Evolutionary conservation across 2,888 invertebrate species (phyloP).

Genomic region (Morpho helenor): DNA sequence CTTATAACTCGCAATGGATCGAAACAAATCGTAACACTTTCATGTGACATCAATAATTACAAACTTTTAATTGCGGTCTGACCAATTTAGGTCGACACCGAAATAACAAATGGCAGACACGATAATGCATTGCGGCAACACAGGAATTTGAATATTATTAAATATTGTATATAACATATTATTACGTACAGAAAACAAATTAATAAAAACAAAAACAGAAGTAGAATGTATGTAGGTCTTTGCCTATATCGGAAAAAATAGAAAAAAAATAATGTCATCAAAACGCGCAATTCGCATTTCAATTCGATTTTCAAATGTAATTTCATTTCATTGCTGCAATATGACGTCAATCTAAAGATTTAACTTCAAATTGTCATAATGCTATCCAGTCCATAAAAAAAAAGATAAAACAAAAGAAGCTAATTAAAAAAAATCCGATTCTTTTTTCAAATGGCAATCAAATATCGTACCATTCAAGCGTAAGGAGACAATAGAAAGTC

Average conservation of each 20-base stretch:
- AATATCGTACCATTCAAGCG: constrained; percentile 12
- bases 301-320: too few species aligned
- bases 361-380: background rate
- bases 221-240: too few species aligned
- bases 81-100: constrained; percentile 11
- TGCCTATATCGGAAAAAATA: too few species aligned
- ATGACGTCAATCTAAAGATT: too few species aligned
- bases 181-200: too few species aligned
- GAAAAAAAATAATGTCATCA: too few species aligned
- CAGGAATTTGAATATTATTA: background rate
- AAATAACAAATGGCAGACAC: background rate
- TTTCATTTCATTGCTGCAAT: too few species aligned
- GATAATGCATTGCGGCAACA: too few species aligned
- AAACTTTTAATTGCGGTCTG: constrained; percentile 10
- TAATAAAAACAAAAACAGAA: too few species aligned
- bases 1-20: background rate
- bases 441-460: constrained; percentile 19
- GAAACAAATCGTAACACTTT: constrained; percentile 6
- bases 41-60: constrained; percentile 1
- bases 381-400: background rate
- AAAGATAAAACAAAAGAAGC: background rate
- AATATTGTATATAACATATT: background rate
- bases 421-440: constrained; percentile 14
- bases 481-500: constrained; percentile 1
- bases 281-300: too few species aligned